phyloP scores from a whole-genome alignment of 2,888 invertebrate genomes.

The Xestia ashworthii region DNA sequence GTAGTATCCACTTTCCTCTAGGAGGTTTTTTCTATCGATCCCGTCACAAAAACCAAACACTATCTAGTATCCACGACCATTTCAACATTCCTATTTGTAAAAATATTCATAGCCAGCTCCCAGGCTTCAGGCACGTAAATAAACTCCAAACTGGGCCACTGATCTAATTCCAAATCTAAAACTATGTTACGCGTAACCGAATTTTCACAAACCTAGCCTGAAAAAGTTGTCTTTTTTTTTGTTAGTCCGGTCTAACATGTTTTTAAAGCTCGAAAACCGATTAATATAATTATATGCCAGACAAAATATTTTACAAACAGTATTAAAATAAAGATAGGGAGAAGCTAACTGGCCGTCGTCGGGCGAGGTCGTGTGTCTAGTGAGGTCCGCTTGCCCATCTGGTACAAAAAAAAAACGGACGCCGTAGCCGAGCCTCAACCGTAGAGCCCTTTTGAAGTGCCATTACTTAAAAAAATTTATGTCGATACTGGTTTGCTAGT shows the following conservation, averaged over 20 bases:
- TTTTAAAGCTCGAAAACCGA: slow-evolving; percentile 4
- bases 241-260: background rate
- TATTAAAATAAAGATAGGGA: background rate
- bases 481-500: no score
- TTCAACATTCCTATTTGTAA: slow-evolving; percentile 27
- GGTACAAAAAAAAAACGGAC: no score
- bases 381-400: no score
- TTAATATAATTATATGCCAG: background rate
- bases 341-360: no score
- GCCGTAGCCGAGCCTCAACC: no score
- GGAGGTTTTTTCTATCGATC: background rate
- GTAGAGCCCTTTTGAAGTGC: no score
- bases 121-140: slow-evolving; percentile 39
- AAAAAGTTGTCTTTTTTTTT: slow-evolving; percentile 12
- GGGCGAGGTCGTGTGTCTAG: no score
- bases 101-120: slow-evolving; percentile 20
- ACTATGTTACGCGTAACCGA: slow-evolving; percentile 42
- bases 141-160: slow-evolving; percentile 45
- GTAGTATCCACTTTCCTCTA: background rate
- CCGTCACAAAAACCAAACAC: background rate
- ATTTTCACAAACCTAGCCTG: slow-evolving; percentile 33
- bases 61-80: background rate
- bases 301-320: background rate
- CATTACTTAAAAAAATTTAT: no score
- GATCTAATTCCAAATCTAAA: slow-evolving; percentile 49